These are phyloP conservation scores for Lophotis ruficrista DNA, from an alignment of 2,113 vertebrate genomes.

Conservation along the genomic window DNA sequence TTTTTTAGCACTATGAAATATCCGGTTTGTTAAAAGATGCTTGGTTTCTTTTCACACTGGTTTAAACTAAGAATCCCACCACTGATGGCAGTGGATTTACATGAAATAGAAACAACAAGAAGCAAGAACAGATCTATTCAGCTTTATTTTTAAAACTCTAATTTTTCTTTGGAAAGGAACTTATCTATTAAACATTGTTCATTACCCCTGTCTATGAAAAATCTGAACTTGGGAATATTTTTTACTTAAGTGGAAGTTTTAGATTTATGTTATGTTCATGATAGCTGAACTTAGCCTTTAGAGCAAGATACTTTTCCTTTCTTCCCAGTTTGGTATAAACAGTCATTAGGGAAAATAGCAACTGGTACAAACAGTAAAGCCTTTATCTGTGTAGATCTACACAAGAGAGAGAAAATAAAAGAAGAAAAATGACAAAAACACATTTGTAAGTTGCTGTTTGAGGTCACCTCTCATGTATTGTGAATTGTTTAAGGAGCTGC, in stretches of 20 bases:
- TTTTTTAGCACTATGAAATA: neutral
- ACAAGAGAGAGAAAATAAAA: neutral
- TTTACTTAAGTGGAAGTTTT: neutral
- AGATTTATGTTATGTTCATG: neutral
- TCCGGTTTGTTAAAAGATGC: neutral
- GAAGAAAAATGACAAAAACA: neutral
- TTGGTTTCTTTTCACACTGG: neutral
- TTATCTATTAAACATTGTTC: neutral
- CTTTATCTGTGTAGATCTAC: neutral
- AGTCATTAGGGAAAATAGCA: neutral
- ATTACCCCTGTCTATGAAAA: neutral
- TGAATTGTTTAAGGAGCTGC: constrained; percentile 18
- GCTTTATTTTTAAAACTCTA: neutral
- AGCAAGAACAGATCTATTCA: neutral
- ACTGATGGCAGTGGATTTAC: neutral
- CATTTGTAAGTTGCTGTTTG: neutral
- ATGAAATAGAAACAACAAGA: neutral
- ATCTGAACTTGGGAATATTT: neutral
- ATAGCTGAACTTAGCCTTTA: neutral
- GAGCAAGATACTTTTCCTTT: neutral
- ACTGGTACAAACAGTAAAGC: neutral
- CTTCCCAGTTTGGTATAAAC: neutral
- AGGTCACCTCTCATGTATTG: neutral
- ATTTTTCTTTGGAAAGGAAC: neutral
- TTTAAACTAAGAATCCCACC: neutral